Base-by-base conservation (phyloP, 2,113 vertebrate genomes). In the Saguinus imperator region DNA sequence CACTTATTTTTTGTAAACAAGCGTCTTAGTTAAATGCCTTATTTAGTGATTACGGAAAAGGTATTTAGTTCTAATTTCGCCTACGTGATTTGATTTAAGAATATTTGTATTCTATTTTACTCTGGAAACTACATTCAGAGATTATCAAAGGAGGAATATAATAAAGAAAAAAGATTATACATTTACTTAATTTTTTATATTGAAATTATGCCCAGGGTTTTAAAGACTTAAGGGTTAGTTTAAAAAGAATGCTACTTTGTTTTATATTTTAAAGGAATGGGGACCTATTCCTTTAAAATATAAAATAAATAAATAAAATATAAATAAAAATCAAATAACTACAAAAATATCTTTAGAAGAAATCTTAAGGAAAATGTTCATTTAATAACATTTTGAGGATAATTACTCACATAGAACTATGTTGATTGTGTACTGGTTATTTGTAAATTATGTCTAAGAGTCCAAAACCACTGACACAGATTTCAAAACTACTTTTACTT, bases 41-140 rank as follows among this genome's bases (percentile, higher is more conserved):
- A 88, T 96, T 97, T 93, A 94, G 79, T 93, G 55, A 95, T 89
- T 97, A 88, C 6, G 89, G 68, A 93, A 89, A 96, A 95, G 13
- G 7, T 29, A 88, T 92, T 98, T 92, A 91, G 61, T 88, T 97
- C 73, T 87, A 91, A 97, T 80, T 96, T 94, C 7, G 8, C 43
- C 55, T 84, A 45, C 40, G 83, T 95, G 66, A 86, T 96, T 94
- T 94, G 40, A 48, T 84, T 92, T 95, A 97, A 79, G 61, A 70
- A 90, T 86, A 96, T 89, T 95, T 95, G 55, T 81, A 89, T 87
- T 89, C 48, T 94, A 17, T 81, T 97, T 97, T 88, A 90, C 80
- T 90, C 58, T 92, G 79, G 68, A 96, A 95, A 90, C 4, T 40
- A 87, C 64, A 82, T 72, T 89, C 57, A 89, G 50, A 91, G 37